Percentiles rank a stretch among this genome's conserved stretches.
phyloP scores from a whole-genome alignment of 2,113 vertebrate species.

The Lepisosteus oculatus region DNA sequence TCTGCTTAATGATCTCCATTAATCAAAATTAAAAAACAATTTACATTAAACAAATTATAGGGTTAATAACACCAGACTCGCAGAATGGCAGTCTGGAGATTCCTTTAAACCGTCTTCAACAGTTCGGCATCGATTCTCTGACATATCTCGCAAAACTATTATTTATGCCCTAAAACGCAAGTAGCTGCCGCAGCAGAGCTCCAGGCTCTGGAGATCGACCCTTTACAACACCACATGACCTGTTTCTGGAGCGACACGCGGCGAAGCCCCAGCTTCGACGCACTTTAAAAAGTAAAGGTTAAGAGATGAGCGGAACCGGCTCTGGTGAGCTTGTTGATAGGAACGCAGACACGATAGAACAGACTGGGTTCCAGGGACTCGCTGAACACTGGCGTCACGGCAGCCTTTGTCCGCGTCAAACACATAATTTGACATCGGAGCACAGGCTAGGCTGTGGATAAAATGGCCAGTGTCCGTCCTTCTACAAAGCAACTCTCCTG shows the following conservation, averaged over 20 bases:
- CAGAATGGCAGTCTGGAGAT: not conserved
- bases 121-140: not conserved
- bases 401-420: not conserved
- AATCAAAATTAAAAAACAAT: slow-evolving; percentile 14
- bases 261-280: no score
- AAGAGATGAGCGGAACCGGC: no score
- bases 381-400: not conserved
- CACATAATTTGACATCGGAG: not conserved
- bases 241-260: no score
- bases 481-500: slow-evolving; percentile 1
- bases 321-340: no score
- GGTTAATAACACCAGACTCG: slow-evolving; percentile 8
- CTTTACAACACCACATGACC: no score
- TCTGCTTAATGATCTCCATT: not conserved
- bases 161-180: no score
- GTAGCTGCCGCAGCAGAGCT: no score
- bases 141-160: not conserved
- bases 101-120: slow-evolving; percentile 5
- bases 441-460: not conserved
- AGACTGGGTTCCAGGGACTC: not conserved
- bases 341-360: not conserved
- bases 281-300: no score
- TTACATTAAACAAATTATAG: slow-evolving; percentile 3
- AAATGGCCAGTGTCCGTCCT: not conserved
- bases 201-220: no score